A percentile compares a stretch with the other conserved stretches of the same genome.
These are phyloP conservation scores for Clusia tigrina DNA, from an alignment of 2,888 invertebrate species.

Conservation along the genomic window DNA sequence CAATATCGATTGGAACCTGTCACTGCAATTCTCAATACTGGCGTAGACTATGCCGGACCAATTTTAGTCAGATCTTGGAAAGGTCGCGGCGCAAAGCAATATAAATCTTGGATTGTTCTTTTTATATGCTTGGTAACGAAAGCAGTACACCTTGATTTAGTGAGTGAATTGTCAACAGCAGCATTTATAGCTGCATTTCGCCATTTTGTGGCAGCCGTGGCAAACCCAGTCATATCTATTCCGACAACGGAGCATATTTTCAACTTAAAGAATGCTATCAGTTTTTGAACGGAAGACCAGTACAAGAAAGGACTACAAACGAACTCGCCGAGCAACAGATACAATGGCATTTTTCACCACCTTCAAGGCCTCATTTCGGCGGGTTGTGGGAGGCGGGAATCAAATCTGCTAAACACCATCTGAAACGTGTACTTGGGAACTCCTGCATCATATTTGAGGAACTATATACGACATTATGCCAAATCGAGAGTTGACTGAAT, in stretches of 20 bases:
- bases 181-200: slow-evolving; percentile 44
- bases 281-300: slow-evolving; percentile 12
- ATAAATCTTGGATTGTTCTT: slow-evolving; percentile 30
- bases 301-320: too few relatives aligned
- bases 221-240: slow-evolving; percentile 21
- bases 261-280: slow-evolving; percentile 26
- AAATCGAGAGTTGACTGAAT: slow-evolving; percentile 52
- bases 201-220: slow-evolving; percentile 39
- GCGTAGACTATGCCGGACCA: slow-evolving; percentile 31
- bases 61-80: slow-evolving; percentile 27
- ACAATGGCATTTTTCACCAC: slow-evolving; percentile 54
- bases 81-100: slow-evolving; percentile 23
- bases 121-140: slow-evolving; percentile 30
- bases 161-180: slow-evolving; percentile 33
- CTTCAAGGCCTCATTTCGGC: slow-evolving; percentile 51
- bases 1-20: slow-evolving; percentile 8
- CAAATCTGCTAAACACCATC: slow-evolving; percentile 50
- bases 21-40: slow-evolving; percentile 23
- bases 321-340: too few relatives aligned
- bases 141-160: slow-evolving; percentile 28
- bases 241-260: slow-evolving; percentile 35
- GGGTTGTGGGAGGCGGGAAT: slow-evolving; percentile 56
- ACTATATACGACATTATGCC: slow-evolving; percentile 44
- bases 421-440: slow-evolving; percentile 43
- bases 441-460: slow-evolving; percentile 47